Percentiles rank a stretch among this genome's conserved stretches.
Evolutionary conservation across 1,140 invertebrate species (phyloP).

Genomic region (Samia ricini): DNA sequence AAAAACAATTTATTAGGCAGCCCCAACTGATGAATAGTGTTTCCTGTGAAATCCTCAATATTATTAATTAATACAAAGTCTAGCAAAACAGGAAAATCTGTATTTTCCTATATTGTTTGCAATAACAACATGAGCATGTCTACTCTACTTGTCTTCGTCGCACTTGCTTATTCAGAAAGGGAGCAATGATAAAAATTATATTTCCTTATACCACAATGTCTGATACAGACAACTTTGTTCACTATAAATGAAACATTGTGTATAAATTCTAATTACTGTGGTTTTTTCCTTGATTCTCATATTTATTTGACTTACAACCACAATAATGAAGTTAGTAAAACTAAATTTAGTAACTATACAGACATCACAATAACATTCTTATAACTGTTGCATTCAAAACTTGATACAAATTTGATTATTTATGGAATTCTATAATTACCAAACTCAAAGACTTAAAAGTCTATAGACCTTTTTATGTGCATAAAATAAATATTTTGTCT

Average conservation of each 20-base stretch:
- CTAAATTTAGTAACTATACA: too few relatives aligned
- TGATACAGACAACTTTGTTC: neutral
- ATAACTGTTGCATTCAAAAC: too few relatives aligned
- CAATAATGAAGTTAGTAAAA: too few relatives aligned
- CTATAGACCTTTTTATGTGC: too few relatives aligned
- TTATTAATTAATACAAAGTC: neutral
- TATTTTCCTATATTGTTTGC: neutral
- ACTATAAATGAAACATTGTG: neutral
- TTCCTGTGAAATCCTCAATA: neutral
- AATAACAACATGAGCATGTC: neutral
- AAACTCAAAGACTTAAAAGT: too few relatives aligned
- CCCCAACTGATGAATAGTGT: neutral
- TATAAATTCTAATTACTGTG: neutral
- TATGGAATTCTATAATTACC: too few relatives aligned
- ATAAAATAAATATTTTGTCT: too few relatives aligned
- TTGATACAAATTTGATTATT: too few relatives aligned
- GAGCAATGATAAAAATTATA: neutral
- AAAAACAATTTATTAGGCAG: neutral
- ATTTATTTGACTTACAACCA: neutral
- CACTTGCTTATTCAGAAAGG: neutral
- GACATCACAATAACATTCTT: too few relatives aligned
- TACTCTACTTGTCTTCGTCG: neutral
- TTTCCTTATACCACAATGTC: neutral
- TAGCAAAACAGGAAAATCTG: constrained; percentile 1
- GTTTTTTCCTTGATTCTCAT: neutral